Evolutionary conservation across 2,113 vertebrate genomes (phyloP).

Genomic region (Hippocampus guttulatus): DNA sequence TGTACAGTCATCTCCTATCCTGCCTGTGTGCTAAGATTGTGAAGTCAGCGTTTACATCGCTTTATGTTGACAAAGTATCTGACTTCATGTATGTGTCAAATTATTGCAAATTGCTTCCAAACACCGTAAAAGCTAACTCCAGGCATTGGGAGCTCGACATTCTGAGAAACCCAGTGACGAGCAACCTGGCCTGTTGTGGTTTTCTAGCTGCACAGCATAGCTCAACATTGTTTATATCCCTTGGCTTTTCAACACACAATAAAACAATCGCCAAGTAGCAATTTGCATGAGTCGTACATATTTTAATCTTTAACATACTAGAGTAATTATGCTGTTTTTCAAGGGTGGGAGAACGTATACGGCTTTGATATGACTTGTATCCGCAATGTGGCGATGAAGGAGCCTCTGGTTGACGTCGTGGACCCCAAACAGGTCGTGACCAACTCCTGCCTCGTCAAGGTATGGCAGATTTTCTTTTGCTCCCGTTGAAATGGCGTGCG

Average conservation of each 20-base stretch:
- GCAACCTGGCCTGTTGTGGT: neutral
- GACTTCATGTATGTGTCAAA: conserved; percentile 25
- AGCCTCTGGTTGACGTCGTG: conserved; percentile 94
- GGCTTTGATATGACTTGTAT: conserved; percentile 99
- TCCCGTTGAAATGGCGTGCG: neutral
- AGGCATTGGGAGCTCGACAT: neutral
- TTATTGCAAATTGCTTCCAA: conserved; percentile 4
- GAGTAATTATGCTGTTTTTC: conserved; percentile 21
- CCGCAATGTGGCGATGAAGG: conserved; percentile 94
- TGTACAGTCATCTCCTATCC: conserved; percentile 21
- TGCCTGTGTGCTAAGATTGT: neutral
- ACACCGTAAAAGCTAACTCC: neutral
- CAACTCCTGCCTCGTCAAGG: conserved; percentile 95
- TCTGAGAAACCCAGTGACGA: conserved; percentile 2
- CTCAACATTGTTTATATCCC: neutral
- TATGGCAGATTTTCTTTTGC: conserved; percentile 52
- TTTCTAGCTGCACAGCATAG: conserved; percentile 6
- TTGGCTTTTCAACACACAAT: neutral
- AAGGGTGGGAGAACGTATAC: conserved; percentile 99
- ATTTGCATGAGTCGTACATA: conserved; percentile 2
- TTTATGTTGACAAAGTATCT: conserved; percentile 19
- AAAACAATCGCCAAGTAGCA: neutral
- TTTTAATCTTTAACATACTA: neutral
- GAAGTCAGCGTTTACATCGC: conserved; percentile 13
- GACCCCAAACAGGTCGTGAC: conserved; percentile 98